A percentile compares a stretch with the other conserved stretches of the same genome.
These are phyloP conservation scores for Heliconius sara DNA, from an alignment of 2,888 invertebrate species.

Conservation along the genomic window DNA sequence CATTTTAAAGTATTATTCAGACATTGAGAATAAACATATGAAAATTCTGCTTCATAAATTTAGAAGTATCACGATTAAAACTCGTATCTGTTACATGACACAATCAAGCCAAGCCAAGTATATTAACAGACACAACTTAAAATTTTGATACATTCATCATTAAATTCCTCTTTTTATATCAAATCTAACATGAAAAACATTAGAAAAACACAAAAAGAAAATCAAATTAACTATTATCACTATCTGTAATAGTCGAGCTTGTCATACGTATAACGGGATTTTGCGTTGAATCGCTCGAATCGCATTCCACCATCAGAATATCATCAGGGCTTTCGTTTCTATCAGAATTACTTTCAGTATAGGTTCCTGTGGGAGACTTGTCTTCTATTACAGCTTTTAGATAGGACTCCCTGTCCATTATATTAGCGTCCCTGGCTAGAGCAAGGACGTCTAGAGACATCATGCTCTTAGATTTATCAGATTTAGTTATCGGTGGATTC, in stretches of 20 bases:
- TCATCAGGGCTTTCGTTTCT: slow-evolving; percentile 79
- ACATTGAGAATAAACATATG: not conserved
- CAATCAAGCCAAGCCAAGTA: too few species aligned
- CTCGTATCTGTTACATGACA: too few species aligned
- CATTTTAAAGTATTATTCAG: not conserved
- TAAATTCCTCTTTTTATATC: not conserved
- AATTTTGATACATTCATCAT: not conserved
- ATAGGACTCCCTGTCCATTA: slow-evolving; percentile 76
- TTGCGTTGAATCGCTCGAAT: slow-evolving; percentile 77
- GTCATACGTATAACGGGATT: slow-evolving; percentile 81
- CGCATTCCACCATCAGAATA: slow-evolving; percentile 79
- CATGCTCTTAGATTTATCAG: slow-evolving; percentile 78
- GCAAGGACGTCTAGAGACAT: slow-evolving; percentile 79
- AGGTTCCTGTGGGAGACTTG: slow-evolving; percentile 77
- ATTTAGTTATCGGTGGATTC: slow-evolving; percentile 64
- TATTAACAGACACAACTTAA: not conserved
- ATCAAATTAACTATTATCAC: slow-evolving; percentile 55
- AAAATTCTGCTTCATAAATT: not conserved
- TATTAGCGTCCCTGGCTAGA: slow-evolving; percentile 71
- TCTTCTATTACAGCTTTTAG: slow-evolving; percentile 80
- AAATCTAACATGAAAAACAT: slow-evolving; percentile 26
- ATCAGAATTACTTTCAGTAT: slow-evolving; percentile 78
- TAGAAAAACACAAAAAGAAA: slow-evolving; percentile 6
- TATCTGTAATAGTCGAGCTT: slow-evolving; percentile 75
- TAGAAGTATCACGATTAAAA: not conserved